Evolutionary conservation across 2,888 invertebrate genomes (phyloP).

Genomic region (Scaptomyza polygonia): DNA sequence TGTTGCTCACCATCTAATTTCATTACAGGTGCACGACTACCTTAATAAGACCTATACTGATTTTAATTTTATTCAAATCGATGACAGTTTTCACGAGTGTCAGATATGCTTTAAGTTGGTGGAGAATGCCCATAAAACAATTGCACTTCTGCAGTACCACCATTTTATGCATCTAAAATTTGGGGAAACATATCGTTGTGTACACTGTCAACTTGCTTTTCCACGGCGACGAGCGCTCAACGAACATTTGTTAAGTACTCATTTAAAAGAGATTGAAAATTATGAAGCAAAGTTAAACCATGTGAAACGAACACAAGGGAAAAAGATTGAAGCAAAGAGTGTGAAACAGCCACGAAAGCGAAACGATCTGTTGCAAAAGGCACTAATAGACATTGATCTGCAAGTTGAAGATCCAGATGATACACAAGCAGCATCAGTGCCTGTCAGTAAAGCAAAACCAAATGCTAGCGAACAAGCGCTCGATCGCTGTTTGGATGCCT

Average conservation of each 20-base stretch:
- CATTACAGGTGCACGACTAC: conserved; percentile 68
- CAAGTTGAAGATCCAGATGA: conserved; percentile 51
- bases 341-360: conserved; percentile 28
- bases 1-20: neutral
- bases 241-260: conserved; percentile 57
- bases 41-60: conserved; percentile 69
- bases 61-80: conserved; percentile 75
- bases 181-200: conserved; percentile 75
- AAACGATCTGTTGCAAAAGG: conserved; percentile 72
- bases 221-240: conserved; percentile 73
- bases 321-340: conserved; percentile 4
- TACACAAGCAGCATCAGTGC: neutral
- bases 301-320: conserved; percentile 41
- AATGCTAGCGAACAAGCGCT: conserved; percentile 68
- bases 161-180: conserved; percentile 77
- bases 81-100: conserved; percentile 77
- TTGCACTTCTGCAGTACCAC: conserved; percentile 79
- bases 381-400: conserved; percentile 73
- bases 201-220: conserved; percentile 70
- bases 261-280: conserved; percentile 58
- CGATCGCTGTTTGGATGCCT: conserved; percentile 75
- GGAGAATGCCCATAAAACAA: conserved; percentile 75
- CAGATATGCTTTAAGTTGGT: conserved; percentile 78
- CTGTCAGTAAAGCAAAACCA: conserved; percentile 4
- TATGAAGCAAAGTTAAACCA: conserved; percentile 57